These are phyloP conservation scores for Spilarctia lutea DNA, from an alignment of 2,888 invertebrate species.

Conservation along the genomic window DNA sequence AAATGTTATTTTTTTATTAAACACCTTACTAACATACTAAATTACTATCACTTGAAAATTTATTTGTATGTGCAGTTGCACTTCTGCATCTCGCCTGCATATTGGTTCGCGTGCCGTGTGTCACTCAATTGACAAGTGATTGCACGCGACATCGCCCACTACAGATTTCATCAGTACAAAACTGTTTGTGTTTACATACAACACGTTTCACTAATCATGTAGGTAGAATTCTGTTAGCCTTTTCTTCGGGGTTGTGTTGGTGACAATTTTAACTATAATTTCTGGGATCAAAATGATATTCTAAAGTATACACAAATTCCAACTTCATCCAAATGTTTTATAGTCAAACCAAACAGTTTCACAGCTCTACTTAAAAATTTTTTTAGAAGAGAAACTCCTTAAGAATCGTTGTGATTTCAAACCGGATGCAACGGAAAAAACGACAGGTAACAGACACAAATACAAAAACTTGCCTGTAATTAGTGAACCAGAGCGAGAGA, in stretches of 20 bases:
- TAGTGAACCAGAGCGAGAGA: too few relatives aligned
- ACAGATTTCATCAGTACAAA: slow-evolving; percentile 49
- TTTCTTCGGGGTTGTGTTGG: neutral
- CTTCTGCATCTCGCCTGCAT: slow-evolving; percentile 29
- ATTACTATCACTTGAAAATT: neutral
- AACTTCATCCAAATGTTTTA: too few relatives aligned
- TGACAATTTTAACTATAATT: too few relatives aligned
- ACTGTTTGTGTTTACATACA: slow-evolving; percentile 48
- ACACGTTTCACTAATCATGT: slow-evolving; percentile 43
- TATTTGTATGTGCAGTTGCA: neutral
- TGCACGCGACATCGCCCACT: slow-evolving; percentile 62
- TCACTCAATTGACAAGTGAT: slow-evolving; percentile 58
- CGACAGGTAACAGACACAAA: too few relatives aligned
- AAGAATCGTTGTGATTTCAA: too few relatives aligned
- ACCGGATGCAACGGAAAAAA: too few relatives aligned
- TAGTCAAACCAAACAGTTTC: too few relatives aligned
- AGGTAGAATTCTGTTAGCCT: neutral
- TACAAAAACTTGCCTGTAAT: too few relatives aligned
- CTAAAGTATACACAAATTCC: too few relatives aligned
- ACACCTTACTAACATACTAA: neutral
- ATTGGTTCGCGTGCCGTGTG: slow-evolving; percentile 34
- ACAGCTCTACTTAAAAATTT: neutral
- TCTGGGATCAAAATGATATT: too few relatives aligned
- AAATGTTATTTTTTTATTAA: too few relatives aligned
- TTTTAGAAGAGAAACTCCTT: too few relatives aligned